phyloP scores from a whole-genome alignment of 2,797 vertebrate genomes.

The Potorous gilbertii region DNA sequence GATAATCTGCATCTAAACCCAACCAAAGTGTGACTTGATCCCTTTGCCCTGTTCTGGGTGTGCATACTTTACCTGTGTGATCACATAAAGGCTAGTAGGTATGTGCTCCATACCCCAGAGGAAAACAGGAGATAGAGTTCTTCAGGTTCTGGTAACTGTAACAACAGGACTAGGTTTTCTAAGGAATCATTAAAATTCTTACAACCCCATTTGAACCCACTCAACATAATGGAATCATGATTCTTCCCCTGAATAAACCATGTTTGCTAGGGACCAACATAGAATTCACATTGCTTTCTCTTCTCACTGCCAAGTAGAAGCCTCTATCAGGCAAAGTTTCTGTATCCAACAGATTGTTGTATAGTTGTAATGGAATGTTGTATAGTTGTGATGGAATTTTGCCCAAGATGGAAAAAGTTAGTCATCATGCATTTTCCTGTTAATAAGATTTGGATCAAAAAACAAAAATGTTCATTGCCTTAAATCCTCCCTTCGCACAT shows the following conservation, averaged over 20 bases:
- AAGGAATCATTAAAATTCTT: neutral
- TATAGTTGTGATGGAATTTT: neutral
- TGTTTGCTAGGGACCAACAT: conserved; percentile 30
- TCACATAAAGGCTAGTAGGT: too few relatives aligned
- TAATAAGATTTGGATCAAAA: neutral
- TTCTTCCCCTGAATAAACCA: conserved; percentile 17
- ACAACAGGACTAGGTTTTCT: neutral
- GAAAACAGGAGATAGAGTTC: too few relatives aligned
- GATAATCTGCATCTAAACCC: too few relatives aligned
- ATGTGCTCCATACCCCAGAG: too few relatives aligned
- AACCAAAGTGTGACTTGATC: too few relatives aligned
- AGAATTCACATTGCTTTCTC: neutral
- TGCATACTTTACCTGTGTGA: too few relatives aligned
- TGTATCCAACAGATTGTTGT: neutral
- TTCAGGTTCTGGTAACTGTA: too few relatives aligned
- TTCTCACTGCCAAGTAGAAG: neutral
- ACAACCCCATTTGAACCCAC: fast-evolving
- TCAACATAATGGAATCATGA: neutral
- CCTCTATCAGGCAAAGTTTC: neutral
- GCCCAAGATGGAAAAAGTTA: neutral
- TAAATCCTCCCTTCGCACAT: too few relatives aligned
- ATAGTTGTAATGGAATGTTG: neutral
- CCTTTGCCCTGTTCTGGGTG: too few relatives aligned
- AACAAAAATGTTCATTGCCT: neutral
- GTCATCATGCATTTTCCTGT: neutral